Percentiles rank a stretch among this genome's conserved stretches.
phyloP scores from a whole-genome alignment of 2,888 invertebrate species.

The Polyploca ridens region DNA sequence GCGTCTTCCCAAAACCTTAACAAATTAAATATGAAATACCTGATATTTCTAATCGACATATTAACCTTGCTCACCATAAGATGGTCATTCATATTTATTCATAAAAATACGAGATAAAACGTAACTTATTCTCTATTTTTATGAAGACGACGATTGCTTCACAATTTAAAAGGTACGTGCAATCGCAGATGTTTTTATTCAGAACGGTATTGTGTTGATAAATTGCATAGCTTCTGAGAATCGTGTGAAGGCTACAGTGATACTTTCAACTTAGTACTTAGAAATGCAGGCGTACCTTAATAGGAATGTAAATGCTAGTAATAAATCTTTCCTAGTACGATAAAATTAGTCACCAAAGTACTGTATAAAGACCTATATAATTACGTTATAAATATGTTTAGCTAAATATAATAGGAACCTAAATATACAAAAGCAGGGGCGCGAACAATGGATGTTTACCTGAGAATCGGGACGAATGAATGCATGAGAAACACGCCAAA shows the following conservation, averaged over 20 bases:
- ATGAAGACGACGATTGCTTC: neutral
- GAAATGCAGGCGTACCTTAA: constrained; percentile 2
- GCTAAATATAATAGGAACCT: neutral
- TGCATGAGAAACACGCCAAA: constrained; percentile 10
- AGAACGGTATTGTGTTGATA: constrained; percentile 3
- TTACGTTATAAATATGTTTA: neutral
- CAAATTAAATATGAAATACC: no score
- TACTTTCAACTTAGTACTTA: constrained; percentile 1
- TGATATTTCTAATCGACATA: no score
- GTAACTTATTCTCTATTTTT: neutral
- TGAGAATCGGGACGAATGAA: constrained; percentile 9
- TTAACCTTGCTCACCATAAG: no score
- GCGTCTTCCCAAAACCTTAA: no score
- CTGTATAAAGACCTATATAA: neutral
- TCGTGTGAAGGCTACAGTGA: constrained; percentile 6
- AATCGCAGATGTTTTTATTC: neutral
- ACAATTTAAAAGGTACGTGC: neutral
- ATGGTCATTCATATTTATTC: no score
- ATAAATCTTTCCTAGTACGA: neutral
- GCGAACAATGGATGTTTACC: neutral
- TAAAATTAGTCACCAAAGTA: constrained; percentile 3
- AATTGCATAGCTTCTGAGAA: constrained; percentile 8
- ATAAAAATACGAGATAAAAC: no score
- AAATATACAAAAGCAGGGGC: neutral
- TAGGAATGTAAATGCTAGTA: constrained; percentile 4